Conservation (phyloP, 2,888 invertebrate species). For the Cactoblastis cactorum region DNA sequence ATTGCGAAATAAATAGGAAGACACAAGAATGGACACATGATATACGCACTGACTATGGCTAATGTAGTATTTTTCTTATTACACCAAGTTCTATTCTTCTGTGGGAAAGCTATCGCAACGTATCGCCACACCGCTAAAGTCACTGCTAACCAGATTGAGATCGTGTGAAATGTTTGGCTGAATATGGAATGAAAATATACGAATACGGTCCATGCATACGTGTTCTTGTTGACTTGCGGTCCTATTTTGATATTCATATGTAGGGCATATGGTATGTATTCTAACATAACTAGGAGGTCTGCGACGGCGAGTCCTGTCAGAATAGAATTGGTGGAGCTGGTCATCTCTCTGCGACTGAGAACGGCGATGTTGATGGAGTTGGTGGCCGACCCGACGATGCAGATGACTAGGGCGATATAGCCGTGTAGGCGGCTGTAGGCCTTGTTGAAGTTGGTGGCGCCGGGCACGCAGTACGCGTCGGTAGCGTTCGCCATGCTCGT, state of each 20-base stretch:
- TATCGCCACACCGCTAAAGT: conserved; percentile 96
- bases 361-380: conserved; percentile 96
- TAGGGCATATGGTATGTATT: conserved; percentile 93
- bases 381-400: conserved; percentile 92
- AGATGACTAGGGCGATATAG: conserved; percentile 90
- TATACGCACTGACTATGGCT: conserved; percentile 88
- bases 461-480: conserved; percentile 76
- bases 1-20: conserved; percentile 90
- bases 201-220: conserved; percentile 89
- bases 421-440: conserved; percentile 89
- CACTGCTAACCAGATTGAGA: conserved; percentile 95
- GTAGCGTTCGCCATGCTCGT: conserved; percentile 60
- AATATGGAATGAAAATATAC: conserved; percentile 95
- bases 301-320: conserved; percentile 94
- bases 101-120: conserved; percentile 90
- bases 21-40: conserved; percentile 90
- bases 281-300: conserved; percentile 96
- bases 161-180: conserved; percentile 92
- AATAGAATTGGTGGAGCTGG: conserved; percentile 94
- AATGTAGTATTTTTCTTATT: conserved; percentile 87
- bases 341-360: conserved; percentile 93
- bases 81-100: conserved; percentile 89
- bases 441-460: conserved; percentile 80
- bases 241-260: conserved; percentile 86
- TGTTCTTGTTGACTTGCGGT: conserved; percentile 71